Conservation (phyloP, 2,113 vertebrate genomes). For the Sebastes schlegelii region DNA sequence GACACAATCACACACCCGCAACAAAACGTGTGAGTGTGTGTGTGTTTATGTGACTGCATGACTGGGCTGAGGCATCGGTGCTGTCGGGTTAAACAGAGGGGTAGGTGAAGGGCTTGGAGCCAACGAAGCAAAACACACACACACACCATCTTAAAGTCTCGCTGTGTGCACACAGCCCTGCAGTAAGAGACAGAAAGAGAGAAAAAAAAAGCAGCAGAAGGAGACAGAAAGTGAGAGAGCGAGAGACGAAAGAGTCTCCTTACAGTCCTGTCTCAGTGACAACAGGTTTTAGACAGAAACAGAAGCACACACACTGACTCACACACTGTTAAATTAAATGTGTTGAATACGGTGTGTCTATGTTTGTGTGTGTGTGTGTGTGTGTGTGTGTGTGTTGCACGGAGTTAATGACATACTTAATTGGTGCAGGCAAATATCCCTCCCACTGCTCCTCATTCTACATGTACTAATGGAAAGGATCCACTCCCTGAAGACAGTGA, state of each 20-base stretch:
- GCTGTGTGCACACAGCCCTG: conserved; percentile 29
- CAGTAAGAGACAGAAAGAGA: conserved; percentile 29
- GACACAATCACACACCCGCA: background rate
- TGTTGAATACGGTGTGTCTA: conserved; percentile 43
- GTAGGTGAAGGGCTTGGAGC: conserved; percentile 25
- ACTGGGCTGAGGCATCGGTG: background rate
- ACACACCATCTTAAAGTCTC: conserved; percentile 16
- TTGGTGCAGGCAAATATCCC: conserved; percentile 68
- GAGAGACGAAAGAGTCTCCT: conserved; percentile 39
- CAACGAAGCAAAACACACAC: conserved; percentile 2
- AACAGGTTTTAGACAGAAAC: conserved; percentile 61
- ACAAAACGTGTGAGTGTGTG: background rate
- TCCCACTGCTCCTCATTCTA: conserved; percentile 65
- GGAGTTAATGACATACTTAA: conserved; percentile 73
- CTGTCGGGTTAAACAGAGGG: conserved; percentile 38
- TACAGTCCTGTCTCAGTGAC: conserved; percentile 41
- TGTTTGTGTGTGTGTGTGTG: conserved; percentile 11
- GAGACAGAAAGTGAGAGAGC: conserved; percentile 12
- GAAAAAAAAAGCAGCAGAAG: background rate
- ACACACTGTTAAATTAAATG: conserved; percentile 61
- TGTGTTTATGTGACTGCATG: conserved; percentile 13
- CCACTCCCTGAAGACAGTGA: conserved; percentile 60
- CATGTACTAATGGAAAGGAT: conserved; percentile 72
- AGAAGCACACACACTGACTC: conserved; percentile 41
- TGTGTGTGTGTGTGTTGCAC: conserved; percentile 20